Percentiles rank a stretch among this genome's conserved stretches.
These are phyloP conservation scores for Parnassius apollo DNA, from an alignment of 2,888 invertebrate species.

Conservation along the genomic window DNA sequence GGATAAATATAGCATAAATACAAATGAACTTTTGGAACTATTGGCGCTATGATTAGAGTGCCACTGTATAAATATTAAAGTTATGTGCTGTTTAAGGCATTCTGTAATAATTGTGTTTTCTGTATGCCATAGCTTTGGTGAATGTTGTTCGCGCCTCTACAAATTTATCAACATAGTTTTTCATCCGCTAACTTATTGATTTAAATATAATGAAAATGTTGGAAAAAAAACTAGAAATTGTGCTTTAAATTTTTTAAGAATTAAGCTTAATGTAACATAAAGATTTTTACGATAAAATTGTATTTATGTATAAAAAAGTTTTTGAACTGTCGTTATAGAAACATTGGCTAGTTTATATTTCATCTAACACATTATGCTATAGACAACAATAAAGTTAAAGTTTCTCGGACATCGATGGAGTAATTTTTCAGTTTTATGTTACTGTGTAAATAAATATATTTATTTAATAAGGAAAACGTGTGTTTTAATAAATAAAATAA, in stretches of 20 bases:
- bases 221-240: slow-evolving; percentile 32
- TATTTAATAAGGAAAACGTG: slow-evolving; percentile 70
- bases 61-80: slow-evolving; percentile 54
- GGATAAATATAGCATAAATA: slow-evolving; percentile 49
- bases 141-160: slow-evolving; percentile 53
- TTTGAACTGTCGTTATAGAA: slow-evolving; percentile 40
- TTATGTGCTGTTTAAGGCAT: slow-evolving; percentile 50
- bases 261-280: slow-evolving; percentile 56
- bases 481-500: slow-evolving; percentile 49
- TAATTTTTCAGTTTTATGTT: slow-evolving; percentile 70
- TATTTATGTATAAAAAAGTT: slow-evolving; percentile 66
- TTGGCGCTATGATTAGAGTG: slow-evolving; percentile 74
- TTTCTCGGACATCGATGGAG: slow-evolving; percentile 70
- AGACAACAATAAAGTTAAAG: slow-evolving; percentile 45
- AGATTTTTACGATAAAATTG: slow-evolving; percentile 66
- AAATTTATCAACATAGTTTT: slow-evolving; percentile 28
- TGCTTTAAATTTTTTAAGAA: slow-evolving; percentile 51
- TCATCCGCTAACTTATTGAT: slow-evolving; percentile 30
- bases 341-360: slow-evolving; percentile 47
- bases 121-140: slow-evolving; percentile 43
- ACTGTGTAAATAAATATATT: slow-evolving; percentile 80
- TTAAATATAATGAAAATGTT: slow-evolving; percentile 30
- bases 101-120: slow-evolving; percentile 45
- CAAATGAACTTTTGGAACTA: slow-evolving; percentile 59
- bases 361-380: slow-evolving; percentile 45